Percentiles rank a stretch among this genome's conserved stretches.
These are phyloP conservation scores for Volucella bombylans DNA, from an alignment of 2,888 invertebrate species.

Conservation along the genomic window DNA sequence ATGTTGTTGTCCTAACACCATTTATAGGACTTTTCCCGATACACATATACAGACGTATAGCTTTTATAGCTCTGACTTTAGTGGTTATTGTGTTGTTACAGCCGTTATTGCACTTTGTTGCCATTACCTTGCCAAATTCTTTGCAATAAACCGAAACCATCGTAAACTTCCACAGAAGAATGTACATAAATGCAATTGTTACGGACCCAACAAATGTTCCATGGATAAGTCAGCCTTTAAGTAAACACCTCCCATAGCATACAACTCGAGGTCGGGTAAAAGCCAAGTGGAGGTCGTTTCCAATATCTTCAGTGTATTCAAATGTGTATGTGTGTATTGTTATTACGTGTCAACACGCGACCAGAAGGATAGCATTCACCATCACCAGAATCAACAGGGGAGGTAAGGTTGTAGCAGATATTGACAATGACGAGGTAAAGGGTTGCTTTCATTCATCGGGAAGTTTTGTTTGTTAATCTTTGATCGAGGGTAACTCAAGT, in stretches of 20 bases:
- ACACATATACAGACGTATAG: not conserved
- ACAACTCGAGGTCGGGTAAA: slow-evolving; percentile 35
- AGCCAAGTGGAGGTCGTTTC: slow-evolving; percentile 46
- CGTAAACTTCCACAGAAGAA: slow-evolving; percentile 44
- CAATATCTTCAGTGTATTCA: slow-evolving; percentile 29
- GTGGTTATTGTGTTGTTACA: slow-evolving; percentile 58
- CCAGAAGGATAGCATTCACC: slow-evolving; percentile 48
- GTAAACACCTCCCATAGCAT: slow-evolving; percentile 41
- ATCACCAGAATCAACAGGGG: slow-evolving; percentile 34
- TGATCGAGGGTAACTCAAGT: slow-evolving; percentile 28
- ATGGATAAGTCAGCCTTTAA: slow-evolving; percentile 15
- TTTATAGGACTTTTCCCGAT: slow-evolving; percentile 16
- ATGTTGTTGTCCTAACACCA: too few relatives aligned
- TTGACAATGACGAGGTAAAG: slow-evolving; percentile 28
- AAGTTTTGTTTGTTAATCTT: slow-evolving; percentile 60
- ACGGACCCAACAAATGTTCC: not conserved
- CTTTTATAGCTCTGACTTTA: slow-evolving; percentile 40
- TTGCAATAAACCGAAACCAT: slow-evolving; percentile 48
- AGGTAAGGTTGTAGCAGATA: slow-evolving; percentile 1
- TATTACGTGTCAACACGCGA: slow-evolving; percentile 68
- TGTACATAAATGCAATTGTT: slow-evolving; percentile 49
- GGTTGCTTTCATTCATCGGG: slow-evolving; percentile 40
- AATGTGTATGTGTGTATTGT: slow-evolving; percentile 12
- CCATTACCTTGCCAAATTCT: slow-evolving; percentile 58
- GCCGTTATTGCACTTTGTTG: slow-evolving; percentile 61